Conservation (phyloP, 2,113 vertebrate genomes). For the Parotia lawesii region DNA sequence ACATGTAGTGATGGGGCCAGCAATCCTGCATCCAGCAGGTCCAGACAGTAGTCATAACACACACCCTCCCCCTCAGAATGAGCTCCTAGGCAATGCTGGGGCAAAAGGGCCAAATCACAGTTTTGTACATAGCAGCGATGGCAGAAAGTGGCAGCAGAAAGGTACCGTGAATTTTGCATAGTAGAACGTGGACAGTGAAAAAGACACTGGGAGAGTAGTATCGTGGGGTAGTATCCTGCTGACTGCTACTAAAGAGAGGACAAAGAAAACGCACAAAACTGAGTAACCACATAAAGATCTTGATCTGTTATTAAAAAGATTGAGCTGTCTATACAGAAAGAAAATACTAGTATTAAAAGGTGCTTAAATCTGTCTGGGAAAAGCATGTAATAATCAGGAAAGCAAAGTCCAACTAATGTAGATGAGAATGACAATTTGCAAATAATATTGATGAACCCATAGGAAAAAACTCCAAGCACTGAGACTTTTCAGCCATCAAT, state of each 20-base stretch:
- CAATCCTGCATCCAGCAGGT: not conserved
- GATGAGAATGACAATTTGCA: not conserved
- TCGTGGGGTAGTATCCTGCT: not conserved
- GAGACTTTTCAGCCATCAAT: not conserved
- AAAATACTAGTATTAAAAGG: not conserved
- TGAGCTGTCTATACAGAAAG: not conserved
- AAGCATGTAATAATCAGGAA: not conserved
- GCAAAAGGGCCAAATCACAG: not conserved
- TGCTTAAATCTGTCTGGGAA: not conserved
- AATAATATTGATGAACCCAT: not conserved
- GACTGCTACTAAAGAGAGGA: not conserved
- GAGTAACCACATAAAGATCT: not conserved
- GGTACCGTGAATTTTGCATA: not conserved
- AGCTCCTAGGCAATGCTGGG: not conserved
- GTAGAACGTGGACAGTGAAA: not conserved
- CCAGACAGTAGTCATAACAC: not conserved
- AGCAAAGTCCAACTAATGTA: not conserved
- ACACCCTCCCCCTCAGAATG: not conserved
- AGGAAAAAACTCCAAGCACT: not conserved
- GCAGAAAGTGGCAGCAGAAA: not conserved
- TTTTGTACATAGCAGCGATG: accelerated
- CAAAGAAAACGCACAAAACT: not conserved
- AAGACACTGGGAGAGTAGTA: not conserved
- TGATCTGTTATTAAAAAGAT: not conserved
- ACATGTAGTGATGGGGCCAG: accelerated